Evolutionary conservation across 2,888 invertebrate species (phyloP), one percentile per base, ranked within the genome.

Genomic region (Apotomis turbidana): DNA sequence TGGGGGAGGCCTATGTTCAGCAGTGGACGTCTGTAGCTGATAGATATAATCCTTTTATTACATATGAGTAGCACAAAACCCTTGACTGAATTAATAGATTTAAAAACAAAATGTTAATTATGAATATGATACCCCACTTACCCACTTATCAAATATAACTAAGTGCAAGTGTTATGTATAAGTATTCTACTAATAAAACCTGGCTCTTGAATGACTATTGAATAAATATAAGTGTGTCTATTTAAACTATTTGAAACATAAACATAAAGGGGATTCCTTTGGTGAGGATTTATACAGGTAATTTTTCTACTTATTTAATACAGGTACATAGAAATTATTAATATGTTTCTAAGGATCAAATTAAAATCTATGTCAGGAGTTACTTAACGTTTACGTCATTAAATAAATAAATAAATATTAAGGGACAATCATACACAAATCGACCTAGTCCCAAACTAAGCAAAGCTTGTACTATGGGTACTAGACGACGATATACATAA

Each of bases 201-300:
- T 4, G 27, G 6, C 51, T 51, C 54, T 54, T 54, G 10, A 54
- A n/a, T 38, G 52, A 55, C 51, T 41, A 41, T 15, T 12, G 41
- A 54, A 1, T 15, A 52, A n/a, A 15, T 13, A 64, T 54, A 52
- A 3, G 38, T 6, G 4, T 10, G 13, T 15, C 41, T 12, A n/a
- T 9, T 1, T 10, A 61, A 49, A 15, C 15, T 15, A 15, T 15
- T 15, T 15, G 6, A 38, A 62, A 54, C 52, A 10, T 54, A 52
- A 52, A n/a, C 63, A 36, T 15, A 41, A 41, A 52, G 54, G 54
- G 63, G 63, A 63, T 13, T 63, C 63, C 63, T 52, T 6, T 52
- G 54, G 51, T 13, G 38, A n/a, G 9, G 8, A 13, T 10, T 9
- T 5, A 15, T 15, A 3, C 5, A 13, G 2, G 4, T 3, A 52